phyloP scores from a whole-genome alignment of 1,140 invertebrate species.

The Penaeus vannamei region DNA sequence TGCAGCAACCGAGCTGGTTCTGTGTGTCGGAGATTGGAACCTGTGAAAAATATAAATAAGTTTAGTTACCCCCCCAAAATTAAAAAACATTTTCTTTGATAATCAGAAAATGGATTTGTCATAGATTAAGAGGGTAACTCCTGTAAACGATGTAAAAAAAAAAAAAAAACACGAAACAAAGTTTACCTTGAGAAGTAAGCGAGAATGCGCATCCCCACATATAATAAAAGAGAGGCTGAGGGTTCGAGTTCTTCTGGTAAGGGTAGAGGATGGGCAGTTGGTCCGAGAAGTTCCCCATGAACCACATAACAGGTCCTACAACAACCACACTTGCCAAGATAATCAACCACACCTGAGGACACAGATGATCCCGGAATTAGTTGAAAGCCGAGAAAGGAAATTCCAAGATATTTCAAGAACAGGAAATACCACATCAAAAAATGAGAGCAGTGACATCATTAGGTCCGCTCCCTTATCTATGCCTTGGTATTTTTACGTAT shows the following conservation, averaged over 20 bases:
- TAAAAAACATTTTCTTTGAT: no score
- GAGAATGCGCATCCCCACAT: constrained; percentile 59
- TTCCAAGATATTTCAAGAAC: no score
- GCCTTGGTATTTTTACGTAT: no score
- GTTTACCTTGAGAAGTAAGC: constrained; percentile 18
- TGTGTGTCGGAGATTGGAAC: constrained; percentile 63
- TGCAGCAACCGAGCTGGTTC: constrained; percentile 68
- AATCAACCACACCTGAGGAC: constrained; percentile 60
- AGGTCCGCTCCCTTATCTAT: no score
- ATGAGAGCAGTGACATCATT: no score
- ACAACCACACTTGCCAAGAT: constrained; percentile 44
- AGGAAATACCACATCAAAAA: no score
- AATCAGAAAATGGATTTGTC: no score
- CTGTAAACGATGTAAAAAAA: not conserved
- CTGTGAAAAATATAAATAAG: constrained; percentile 26
- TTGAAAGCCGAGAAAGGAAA: not conserved
- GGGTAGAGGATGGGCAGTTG: constrained; percentile 48
- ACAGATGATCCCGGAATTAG: no score
- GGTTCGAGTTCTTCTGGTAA: constrained; percentile 4
- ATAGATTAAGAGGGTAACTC: not conserved
- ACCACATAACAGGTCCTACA: constrained; percentile 56
- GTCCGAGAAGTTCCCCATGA: constrained; percentile 36
- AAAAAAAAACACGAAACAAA: not conserved
- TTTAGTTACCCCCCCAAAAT: not conserved
- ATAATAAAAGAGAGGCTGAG: constrained; percentile 41